These are phyloP conservation scores for Pelecanus crispus DNA, from an alignment of 2,113 vertebrate genomes.

Conservation along the genomic window DNA sequence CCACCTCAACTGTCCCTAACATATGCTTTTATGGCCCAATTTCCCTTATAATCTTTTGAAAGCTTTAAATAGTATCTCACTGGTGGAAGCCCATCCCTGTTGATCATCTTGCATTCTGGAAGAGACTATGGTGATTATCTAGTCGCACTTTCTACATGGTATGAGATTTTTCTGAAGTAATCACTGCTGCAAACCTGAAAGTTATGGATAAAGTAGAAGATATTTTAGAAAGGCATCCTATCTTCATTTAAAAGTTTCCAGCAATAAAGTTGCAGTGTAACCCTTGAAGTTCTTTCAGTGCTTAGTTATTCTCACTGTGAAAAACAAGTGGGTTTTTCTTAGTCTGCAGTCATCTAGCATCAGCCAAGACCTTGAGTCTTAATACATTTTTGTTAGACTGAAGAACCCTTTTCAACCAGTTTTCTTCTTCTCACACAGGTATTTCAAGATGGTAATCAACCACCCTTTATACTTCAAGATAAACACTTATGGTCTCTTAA, in stretches of 20 bases:
- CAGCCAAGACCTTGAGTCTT: not conserved
- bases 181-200: not conserved
- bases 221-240: not conserved
- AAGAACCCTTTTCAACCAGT: not conserved
- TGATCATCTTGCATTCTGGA: not conserved
- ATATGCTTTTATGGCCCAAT: fast-evolving
- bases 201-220: not conserved
- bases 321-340: not conserved
- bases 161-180: not conserved
- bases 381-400: not conserved
- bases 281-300: not conserved
- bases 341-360: not conserved
- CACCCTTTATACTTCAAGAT: not conserved
- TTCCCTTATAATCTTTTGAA: not conserved
- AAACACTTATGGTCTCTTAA: not conserved
- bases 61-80: not conserved
- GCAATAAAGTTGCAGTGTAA: not conserved
- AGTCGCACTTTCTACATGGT: not conserved
- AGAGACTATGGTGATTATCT: not conserved
- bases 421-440: not conserved
- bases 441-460: not conserved
- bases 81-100: not conserved
- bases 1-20: not conserved
- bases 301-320: not conserved
- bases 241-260: not conserved